These are phyloP conservation scores for Labeo calbasu DNA, from an alignment of 2,797 vertebrate genomes.

Conservation along the genomic window DNA sequence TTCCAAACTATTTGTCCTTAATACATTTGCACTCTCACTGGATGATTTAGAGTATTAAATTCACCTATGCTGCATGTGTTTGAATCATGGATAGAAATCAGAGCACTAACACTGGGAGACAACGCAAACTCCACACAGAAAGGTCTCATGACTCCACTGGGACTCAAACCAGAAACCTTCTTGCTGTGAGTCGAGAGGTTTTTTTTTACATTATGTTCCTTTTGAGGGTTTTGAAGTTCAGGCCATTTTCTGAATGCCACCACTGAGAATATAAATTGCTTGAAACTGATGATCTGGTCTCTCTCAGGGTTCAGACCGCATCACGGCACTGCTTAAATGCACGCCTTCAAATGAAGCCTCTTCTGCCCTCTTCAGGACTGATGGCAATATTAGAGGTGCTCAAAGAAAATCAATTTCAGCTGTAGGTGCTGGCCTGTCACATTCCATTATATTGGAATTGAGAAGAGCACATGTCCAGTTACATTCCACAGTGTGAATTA, in stretches of 20 bases:
- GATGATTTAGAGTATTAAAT: background rate
- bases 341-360: constrained; percentile 60
- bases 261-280: constrained; percentile 3
- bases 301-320: constrained; percentile 1
- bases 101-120: background rate
- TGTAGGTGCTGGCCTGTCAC: background rate
- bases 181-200: background rate
- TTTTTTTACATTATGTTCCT: background rate
- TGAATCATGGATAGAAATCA: background rate
- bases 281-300: constrained; percentile 10
- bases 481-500: background rate
- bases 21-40: background rate
- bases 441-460: constrained; percentile 22
- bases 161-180: background rate
- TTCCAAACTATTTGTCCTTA: background rate
- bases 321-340: constrained; percentile 3
- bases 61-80: background rate
- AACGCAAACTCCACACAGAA: background rate
- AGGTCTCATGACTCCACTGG: background rate
- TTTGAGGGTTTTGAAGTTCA: constrained; percentile 22
- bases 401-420: constrained; percentile 43
- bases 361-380: constrained; percentile 84
- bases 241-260: constrained; percentile 12
- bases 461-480: background rate
- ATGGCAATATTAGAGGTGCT: constrained; percentile 72